phyloP scores from a whole-genome alignment of 1,140 invertebrate genomes.

The Sipha flava region DNA sequence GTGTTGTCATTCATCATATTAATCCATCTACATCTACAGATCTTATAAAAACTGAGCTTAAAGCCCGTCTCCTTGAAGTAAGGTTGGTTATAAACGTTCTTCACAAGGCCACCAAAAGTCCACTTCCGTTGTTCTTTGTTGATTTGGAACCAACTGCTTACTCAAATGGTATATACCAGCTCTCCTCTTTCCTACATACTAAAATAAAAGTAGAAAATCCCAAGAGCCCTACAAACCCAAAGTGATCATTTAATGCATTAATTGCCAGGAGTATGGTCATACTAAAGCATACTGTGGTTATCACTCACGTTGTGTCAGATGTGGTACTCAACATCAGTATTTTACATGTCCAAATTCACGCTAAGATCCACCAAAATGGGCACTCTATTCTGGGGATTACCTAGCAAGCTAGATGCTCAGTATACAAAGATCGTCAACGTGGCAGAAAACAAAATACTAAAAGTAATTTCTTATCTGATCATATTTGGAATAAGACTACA shows the following conservation, averaged over 20 bases:
- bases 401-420: not conserved
- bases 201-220: slow-evolving; percentile 36
- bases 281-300: not conserved
- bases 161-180: not conserved
- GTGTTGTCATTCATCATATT: slow-evolving; percentile 5
- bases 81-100: not conserved
- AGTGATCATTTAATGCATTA: not conserved
- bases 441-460: not conserved
- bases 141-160: not conserved
- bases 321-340: not conserved
- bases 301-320: not conserved
- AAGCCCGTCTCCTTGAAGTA: not conserved
- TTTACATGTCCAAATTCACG: not conserved
- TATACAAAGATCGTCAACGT: slow-evolving; percentile 37
- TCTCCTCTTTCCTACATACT: not conserved
- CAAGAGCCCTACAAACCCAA: not conserved
- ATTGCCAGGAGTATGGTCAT: not conserved
- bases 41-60: not conserved
- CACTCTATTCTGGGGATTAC: not conserved
- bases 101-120: not conserved
- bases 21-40: not conserved
- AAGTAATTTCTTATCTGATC: not conserved
- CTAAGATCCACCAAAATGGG: not conserved
- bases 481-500: not conserved
- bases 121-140: not conserved